Evolutionary conservation across 2,113 vertebrate genomes (phyloP).

Genomic region (Takifugu flavidus): DNA sequence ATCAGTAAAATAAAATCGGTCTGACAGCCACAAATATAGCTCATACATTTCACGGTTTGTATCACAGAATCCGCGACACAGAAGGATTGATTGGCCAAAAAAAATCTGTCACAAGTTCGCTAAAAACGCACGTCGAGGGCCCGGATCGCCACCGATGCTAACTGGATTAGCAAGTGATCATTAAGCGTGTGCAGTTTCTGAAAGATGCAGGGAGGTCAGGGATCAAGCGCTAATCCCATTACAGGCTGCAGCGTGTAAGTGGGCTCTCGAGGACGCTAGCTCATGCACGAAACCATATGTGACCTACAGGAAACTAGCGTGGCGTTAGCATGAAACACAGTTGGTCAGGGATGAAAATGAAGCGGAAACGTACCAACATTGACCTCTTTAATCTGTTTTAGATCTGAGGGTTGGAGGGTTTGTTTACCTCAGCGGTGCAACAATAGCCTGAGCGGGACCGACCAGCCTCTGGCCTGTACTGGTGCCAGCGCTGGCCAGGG

Average conservation of each 20-base stretch:
- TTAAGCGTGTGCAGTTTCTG: constrained; percentile 19
- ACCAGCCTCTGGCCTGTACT: constrained; percentile 60
- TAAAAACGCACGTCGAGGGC: constrained; percentile 2
- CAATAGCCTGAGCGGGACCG: constrained; percentile 52
- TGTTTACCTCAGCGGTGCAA: constrained; percentile 50
- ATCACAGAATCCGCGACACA: too few species aligned
- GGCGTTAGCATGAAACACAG: constrained; percentile 3
- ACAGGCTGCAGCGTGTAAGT: constrained; percentile 6
- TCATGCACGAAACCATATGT: constrained; percentile 4
- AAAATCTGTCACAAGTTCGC: too few species aligned
- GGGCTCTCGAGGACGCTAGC: too few species aligned
- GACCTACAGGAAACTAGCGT: constrained; percentile 6
- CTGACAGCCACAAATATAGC: too few species aligned
- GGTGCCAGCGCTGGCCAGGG: constrained; percentile 25
- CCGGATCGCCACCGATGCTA: constrained; percentile 42
- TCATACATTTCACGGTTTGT: too few species aligned
- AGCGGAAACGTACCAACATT: too few species aligned
- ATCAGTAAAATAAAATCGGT: too few species aligned
- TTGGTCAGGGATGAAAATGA: constrained; percentile 15
- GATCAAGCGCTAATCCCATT: constrained; percentile 42
- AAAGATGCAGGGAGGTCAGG: constrained; percentile 12
- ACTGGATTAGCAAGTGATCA: constrained; percentile 62
- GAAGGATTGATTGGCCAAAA: too few species aligned
- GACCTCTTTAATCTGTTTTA: too few species aligned
- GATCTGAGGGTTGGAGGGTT: constrained; percentile 38